Conservation (phyloP, 2,797 vertebrate genomes). For the Acipenser transmontanus region DNA sequence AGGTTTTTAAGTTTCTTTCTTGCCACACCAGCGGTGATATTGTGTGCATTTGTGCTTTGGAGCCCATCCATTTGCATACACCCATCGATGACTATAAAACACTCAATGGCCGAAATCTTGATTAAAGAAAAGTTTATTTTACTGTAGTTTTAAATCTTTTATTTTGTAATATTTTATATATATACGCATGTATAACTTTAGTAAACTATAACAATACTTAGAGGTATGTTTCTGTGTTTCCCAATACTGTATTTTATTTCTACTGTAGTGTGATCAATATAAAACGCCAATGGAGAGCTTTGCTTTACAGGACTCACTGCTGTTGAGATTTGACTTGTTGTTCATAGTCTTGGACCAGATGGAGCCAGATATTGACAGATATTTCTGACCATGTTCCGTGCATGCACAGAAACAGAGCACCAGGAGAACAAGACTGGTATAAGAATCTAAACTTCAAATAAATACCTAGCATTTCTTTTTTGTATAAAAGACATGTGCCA, state of each 20-base stretch:
- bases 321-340: constrained; percentile 46
- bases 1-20: constrained; percentile 22
- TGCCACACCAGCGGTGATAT: too few species aligned
- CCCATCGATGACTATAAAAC: neutral
- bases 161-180: neutral
- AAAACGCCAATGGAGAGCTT: constrained; percentile 40
- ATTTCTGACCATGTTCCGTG: constrained; percentile 46
- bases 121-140: neutral
- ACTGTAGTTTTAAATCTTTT: neutral
- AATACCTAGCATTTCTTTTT: neutral
- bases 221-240: neutral
- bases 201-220: neutral
- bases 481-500: neutral
- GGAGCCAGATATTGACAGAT: constrained; percentile 42
- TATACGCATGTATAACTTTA: neutral
- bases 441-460: neutral
- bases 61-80: too few species aligned
- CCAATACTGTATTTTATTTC: neutral
- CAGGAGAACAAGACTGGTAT: constrained; percentile 42
- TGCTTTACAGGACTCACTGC: constrained; percentile 42
- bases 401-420: constrained; percentile 37
- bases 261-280: constrained; percentile 40
- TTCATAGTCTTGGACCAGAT: constrained; percentile 46
- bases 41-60: neutral
- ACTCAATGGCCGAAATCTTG: neutral